These are phyloP conservation scores for Pristiophorus japonicus DNA, from an alignment of 2,113 vertebrate genomes.

Conservation along the genomic window DNA sequence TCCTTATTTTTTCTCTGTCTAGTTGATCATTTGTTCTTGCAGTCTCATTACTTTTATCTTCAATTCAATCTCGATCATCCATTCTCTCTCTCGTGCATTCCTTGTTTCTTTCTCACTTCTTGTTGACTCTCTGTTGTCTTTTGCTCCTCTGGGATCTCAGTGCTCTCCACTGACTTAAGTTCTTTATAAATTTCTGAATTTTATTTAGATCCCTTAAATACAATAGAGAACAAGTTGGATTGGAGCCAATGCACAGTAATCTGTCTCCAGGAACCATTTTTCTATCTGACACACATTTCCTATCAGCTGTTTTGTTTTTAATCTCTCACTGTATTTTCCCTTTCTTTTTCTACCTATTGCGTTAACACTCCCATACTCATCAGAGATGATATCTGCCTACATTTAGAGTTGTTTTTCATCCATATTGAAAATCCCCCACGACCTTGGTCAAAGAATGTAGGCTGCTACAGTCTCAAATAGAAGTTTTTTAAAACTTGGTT, in stretches of 20 bases:
- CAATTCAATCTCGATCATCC: background rate
- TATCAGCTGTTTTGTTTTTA: background rate
- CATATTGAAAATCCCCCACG: slow-evolving; percentile 2
- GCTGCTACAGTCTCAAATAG: background rate
- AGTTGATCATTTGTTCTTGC: background rate
- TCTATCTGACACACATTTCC: background rate
- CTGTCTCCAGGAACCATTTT: background rate
- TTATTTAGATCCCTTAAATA: background rate
- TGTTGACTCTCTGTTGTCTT: background rate
- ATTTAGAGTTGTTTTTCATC: slow-evolving; percentile 7
- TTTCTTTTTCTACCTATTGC: background rate
- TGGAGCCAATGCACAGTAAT: background rate
- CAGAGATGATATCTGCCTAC: background rate
- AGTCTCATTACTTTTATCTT: background rate
- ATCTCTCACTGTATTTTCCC: background rate
- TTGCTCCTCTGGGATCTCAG: too few species aligned
- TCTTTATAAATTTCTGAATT: background rate
- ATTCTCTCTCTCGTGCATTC: background rate
- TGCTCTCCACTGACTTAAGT: background rate
- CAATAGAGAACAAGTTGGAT: background rate
- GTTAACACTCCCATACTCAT: background rate
- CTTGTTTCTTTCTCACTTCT: background rate
- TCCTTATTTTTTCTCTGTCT: background rate
- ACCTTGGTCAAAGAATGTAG: background rate
- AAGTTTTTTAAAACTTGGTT: background rate